Evolutionary conservation across 2,113 vertebrate genomes (phyloP).

Genomic region (Periophthalmodon schlosseri): DNA sequence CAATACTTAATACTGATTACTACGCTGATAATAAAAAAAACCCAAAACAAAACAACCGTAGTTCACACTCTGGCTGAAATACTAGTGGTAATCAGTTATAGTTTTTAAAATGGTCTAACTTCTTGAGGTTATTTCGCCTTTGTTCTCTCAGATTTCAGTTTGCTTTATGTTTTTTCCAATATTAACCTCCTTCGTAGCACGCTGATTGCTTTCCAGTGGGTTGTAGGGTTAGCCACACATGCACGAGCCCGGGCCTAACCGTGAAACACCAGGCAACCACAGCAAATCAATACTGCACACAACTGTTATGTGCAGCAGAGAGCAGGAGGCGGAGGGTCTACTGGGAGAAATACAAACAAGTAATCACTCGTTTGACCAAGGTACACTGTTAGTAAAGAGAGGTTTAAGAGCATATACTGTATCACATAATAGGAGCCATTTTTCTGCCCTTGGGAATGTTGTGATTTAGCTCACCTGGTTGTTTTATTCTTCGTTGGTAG

Average conservation of each 20-base stretch:
- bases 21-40: no score
- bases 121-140: neutral
- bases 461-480: no score
- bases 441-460: no score
- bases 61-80: neutral
- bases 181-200: neutral
- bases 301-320: neutral
- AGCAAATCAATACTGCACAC: neutral
- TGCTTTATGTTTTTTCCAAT: neutral
- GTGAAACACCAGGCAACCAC: neutral
- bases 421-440: no score
- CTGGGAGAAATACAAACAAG: constrained; percentile 8
- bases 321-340: neutral
- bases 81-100: neutral
- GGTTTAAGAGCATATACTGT: neutral
- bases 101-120: no score
- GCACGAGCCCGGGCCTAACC: neutral
- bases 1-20: no score
- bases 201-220: neutral
- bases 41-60: no score
- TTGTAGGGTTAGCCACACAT: neutral
- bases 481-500: no score
- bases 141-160: neutral
- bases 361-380: neutral
- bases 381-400: no score